Base-by-base conservation (phyloP, 2,888 invertebrate genomes). In the Drosophila meridiana region DNA sequence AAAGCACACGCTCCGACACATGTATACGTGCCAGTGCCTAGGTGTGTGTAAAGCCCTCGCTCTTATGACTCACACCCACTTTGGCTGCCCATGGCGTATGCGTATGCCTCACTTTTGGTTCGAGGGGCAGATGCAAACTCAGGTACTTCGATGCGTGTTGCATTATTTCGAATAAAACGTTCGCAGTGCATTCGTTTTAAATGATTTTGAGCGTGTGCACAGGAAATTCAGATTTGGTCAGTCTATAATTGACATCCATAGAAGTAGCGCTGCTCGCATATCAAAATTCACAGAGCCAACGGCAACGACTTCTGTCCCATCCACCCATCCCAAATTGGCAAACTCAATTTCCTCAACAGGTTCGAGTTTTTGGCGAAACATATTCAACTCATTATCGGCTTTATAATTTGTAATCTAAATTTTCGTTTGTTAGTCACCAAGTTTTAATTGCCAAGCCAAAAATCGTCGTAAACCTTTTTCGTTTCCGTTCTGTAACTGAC, bases 211-310 rank as follows among this genome's bases (percentile, higher is more conserved):
- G 7, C 64, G 55, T 38, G 36, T 38, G 36, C 26, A 72, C 78
- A 81, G 81, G 72, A 81, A 81, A 62, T 47, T 67, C 57, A n/a
- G 34, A 56, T 71, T 77, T 77, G 62, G 81, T 32, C 60, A 30
- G 48, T 34, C 26, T 55, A 56, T 71, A 67, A 80, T 77, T 80
- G 77, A 67, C 58, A 52, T 61, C 71, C 45, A 52, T 43, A 81
- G 47, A 58, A 38, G 70, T 62, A 58, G 38, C 45, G 45, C 43
- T 45, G 45, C n/a, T 56, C 32, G 42, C 64, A 42, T 62, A 59
- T 75, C 52, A 26, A 64, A 79, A 61, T 61, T 43, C 53, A 43
- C 13, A 20, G 30, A 20, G n/a, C 28, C 42, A 28, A 8, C 34
- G 28, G 55, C n/a, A 34, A 42, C 26, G 34, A 5, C n/a, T 26